Conservation (phyloP, 2,888 invertebrate species). For the Gari tellinella region DNA sequence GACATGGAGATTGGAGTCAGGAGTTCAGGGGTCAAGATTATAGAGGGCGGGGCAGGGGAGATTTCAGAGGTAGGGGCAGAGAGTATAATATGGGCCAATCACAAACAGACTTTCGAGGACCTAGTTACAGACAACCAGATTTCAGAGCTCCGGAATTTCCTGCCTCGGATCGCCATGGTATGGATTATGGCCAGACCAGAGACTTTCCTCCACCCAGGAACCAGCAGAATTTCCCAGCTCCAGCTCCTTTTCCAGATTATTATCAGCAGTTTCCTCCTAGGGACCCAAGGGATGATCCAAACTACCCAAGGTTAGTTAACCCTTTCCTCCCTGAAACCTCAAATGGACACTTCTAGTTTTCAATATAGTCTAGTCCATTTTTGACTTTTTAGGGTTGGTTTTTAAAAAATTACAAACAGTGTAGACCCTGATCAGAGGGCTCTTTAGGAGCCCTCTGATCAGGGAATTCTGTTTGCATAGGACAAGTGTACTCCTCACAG, state of each 20-base stretch:
- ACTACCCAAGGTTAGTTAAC: slow-evolving; percentile 39
- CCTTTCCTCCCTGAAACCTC: too few species aligned
- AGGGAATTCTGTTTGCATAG: too few species aligned
- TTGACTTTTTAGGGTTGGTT: too few species aligned
- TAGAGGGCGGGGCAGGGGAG: slow-evolving; percentile 11
- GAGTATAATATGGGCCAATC: slow-evolving; percentile 10
- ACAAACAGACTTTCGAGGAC: slow-evolving; percentile 17
- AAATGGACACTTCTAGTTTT: too few species aligned
- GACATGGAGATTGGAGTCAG: neutral
- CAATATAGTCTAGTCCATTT: too few species aligned
- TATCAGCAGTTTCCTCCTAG: slow-evolving; percentile 30
- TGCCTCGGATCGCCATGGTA: neutral
- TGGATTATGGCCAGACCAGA: slow-evolving; percentile 9
- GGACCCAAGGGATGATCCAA: slow-evolving; percentile 49
- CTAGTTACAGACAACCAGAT: slow-evolving; percentile 16
- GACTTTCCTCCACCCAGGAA: slow-evolving; percentile 31
- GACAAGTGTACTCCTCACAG: too few species aligned
- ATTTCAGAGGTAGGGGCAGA: slow-evolving; percentile 31
- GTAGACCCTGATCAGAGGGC: too few species aligned
- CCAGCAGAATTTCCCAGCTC: slow-evolving; percentile 1
- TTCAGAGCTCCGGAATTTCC: slow-evolving; percentile 13
- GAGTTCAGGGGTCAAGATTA: slow-evolving; percentile 11
- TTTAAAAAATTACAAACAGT: too few species aligned
- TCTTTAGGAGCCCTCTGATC: too few species aligned
- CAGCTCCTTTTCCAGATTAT: slow-evolving; percentile 4